These are phyloP conservation scores for Cherax quadricarinatus DNA, from an alignment of 1,140 invertebrate species.

Conservation along the genomic window DNA sequence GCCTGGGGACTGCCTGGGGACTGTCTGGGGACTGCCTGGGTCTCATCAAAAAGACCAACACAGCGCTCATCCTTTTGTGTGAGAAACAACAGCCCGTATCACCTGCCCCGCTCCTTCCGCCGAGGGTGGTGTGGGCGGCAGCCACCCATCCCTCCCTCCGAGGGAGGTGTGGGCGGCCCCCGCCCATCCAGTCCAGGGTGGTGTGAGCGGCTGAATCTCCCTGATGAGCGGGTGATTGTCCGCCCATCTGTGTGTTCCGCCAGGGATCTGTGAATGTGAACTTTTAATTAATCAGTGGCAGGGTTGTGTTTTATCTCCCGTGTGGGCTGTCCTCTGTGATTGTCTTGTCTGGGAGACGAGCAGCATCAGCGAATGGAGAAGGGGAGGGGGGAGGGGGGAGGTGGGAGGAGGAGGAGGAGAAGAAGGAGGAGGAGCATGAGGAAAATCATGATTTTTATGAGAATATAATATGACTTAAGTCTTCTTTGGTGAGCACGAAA, in stretches of 20 bases:
- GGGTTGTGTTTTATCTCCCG: background rate
- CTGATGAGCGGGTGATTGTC: slow-evolving; percentile 11
- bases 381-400: too few species aligned
- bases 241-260: background rate
- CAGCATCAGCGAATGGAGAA: too few species aligned
- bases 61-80: slow-evolving; percentile 26
- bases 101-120: background rate
- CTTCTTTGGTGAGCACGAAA: too few species aligned
- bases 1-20: background rate
- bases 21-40: background rate
- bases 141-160: too few species aligned
- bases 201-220: background rate
- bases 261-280: background rate
- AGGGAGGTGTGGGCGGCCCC: too few species aligned
- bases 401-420: too few species aligned
- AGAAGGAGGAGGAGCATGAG: too few species aligned
- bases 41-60: slow-evolving; percentile 33
- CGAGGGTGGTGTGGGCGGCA: too few species aligned
- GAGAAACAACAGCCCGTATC: slow-evolving; percentile 11
- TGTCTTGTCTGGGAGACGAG: background rate
- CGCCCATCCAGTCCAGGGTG: too few species aligned
- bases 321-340: background rate
- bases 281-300: slow-evolving; percentile 33
- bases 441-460: background rate
- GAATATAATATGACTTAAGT: too few species aligned